These are phyloP conservation scores for Upupa epops DNA, from an alignment of 2,113 vertebrate genomes.

Conservation along the genomic window DNA sequence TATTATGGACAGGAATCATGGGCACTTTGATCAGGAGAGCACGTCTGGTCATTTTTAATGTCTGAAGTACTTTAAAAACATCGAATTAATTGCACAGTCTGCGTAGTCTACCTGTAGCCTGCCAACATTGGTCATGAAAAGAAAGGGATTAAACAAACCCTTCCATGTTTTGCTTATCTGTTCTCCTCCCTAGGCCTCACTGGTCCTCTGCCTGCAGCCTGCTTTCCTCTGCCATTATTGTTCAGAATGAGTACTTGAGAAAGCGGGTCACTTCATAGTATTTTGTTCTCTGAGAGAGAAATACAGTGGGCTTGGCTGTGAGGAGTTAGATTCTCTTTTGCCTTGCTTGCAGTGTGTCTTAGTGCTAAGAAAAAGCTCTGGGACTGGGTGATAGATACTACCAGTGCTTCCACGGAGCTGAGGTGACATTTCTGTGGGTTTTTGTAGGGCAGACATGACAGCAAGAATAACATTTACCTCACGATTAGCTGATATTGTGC, in stretches of 20 bases:
- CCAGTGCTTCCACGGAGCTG: background rate
- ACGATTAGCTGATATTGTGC: fast-evolving
- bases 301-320: background rate
- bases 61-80: background rate
- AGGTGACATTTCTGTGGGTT: background rate
- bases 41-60: background rate
- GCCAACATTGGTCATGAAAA: background rate
- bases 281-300: background rate
- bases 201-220: background rate
- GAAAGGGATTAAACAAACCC: background rate
- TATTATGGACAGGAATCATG: background rate
- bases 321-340: background rate
- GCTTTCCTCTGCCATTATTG: background rate
- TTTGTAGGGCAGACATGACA: background rate
- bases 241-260: background rate
- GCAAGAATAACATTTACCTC: background rate
- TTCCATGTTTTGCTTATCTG: background rate
- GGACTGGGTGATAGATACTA: background rate
- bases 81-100: background rate
- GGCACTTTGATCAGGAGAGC: background rate
- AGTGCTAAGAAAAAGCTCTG: background rate
- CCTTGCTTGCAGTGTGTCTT: background rate
- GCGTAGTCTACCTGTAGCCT: background rate
- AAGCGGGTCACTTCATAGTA: background rate
- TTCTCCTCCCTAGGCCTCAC: background rate